A percentile compares a stretch with the other conserved stretches of the same genome.
These are phyloP conservation scores for Aleiodes testaceus DNA, from an alignment of 2,888 invertebrate species.

Conservation along the genomic window DNA sequence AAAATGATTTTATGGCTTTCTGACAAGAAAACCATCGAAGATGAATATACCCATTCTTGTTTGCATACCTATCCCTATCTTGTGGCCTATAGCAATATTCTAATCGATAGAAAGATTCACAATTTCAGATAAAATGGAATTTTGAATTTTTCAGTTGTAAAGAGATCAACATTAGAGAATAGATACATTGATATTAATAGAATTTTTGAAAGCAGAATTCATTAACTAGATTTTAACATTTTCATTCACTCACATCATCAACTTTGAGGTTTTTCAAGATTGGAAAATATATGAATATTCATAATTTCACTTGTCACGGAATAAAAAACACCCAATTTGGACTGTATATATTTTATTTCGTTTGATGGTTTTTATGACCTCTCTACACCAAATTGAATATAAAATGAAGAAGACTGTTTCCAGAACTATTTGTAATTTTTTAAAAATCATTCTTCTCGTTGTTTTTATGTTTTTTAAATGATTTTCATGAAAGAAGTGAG, in stretches of 20 bases:
- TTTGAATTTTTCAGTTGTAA: too few relatives aligned
- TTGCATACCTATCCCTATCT: not conserved
- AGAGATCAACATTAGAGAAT: too few relatives aligned
- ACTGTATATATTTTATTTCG: slow-evolving; percentile 1
- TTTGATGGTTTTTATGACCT: slow-evolving; percentile 20
- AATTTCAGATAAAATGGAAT: not conserved
- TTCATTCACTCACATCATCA: too few relatives aligned
- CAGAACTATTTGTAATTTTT: slow-evolving; percentile 15
- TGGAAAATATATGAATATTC: too few relatives aligned
- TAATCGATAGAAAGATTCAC: too few relatives aligned
- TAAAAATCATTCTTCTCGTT: not conserved
- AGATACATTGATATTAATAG: too few relatives aligned
- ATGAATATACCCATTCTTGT: not conserved
- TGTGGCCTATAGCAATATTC: too few relatives aligned
- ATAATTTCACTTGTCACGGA: too few relatives aligned
- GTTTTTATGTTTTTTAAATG: not conserved
- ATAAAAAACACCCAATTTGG: not conserved
- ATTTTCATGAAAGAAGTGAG: not conserved
- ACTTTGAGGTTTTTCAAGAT: too few relatives aligned
- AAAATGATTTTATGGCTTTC: too few relatives aligned
- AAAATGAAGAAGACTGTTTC: slow-evolving; percentile 22
- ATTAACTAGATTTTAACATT: too few relatives aligned
- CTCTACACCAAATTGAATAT: not conserved
- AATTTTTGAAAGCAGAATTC: too few relatives aligned
- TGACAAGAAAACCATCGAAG: not conserved